Evolutionary conservation across 1,140 invertebrate genomes (phyloP).

Genomic region (Melanaphis sacchari): DNA sequence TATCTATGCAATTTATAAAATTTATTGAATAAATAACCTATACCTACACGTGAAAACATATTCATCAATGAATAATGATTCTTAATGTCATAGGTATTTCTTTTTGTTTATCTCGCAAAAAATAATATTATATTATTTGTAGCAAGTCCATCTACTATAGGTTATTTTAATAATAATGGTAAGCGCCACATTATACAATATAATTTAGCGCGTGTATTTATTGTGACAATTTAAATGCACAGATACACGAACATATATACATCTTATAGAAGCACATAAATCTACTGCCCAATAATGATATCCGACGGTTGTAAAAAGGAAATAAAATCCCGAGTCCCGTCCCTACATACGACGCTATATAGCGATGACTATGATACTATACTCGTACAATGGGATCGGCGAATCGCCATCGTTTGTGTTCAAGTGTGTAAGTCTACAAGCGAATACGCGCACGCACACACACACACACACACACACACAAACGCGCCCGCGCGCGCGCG

Average conservation of each 20-base stretch:
- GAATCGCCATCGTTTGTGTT: background rate
- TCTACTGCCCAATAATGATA: background rate
- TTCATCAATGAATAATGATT: background rate
- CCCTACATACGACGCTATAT: background rate
- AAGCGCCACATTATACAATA: background rate
- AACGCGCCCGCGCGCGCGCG: no score
- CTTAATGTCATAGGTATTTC: background rate
- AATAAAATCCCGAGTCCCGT: background rate
- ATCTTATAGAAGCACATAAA: background rate
- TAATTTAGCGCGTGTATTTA: background rate
- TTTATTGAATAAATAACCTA: background rate
- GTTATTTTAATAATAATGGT: background rate
- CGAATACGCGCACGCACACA: background rate
- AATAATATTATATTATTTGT: background rate
- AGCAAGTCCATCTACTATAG: background rate
- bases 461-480: no score
- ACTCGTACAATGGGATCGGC: background rate
- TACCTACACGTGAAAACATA: background rate
- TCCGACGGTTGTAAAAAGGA: background rate
- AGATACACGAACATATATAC: background rate
- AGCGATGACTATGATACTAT: background rate
- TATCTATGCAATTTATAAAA: background rate
- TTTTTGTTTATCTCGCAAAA: background rate
- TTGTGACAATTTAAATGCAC: background rate
- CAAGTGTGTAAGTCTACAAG: background rate